These are phyloP conservation scores for Panagrolaimus sp. DNA, from an alignment of 1,140 invertebrate species.

Conservation along the genomic window DNA sequence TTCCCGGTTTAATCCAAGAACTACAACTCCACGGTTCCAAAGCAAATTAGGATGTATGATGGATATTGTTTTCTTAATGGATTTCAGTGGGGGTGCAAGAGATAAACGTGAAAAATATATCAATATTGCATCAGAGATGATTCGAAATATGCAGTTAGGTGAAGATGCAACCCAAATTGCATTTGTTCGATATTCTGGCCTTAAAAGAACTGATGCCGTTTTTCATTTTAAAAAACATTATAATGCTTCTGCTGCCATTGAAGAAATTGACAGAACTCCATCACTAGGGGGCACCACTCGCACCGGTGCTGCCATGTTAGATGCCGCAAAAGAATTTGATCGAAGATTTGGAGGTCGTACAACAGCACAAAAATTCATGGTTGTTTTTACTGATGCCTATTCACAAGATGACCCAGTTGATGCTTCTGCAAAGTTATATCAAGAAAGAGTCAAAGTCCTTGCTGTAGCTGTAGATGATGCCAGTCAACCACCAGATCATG, in stretches of 20 bases:
- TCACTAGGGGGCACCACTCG: neutral
- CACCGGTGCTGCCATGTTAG: neutral
- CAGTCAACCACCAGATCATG: neutral
- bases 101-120: constrained; percentile 7
- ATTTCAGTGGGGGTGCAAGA: constrained; percentile 7
- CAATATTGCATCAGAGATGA: neutral
- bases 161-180: constrained; percentile 1
- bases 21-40: neutral
- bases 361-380: neutral
- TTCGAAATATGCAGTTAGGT: neutral
- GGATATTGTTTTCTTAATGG: neutral
- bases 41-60: neutral
- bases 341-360: neutral
- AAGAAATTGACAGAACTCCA: neutral
- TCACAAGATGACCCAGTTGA: constrained; percentile 3
- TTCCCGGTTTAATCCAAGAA: neutral
- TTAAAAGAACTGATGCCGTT: neutral
- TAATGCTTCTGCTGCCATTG: neutral
- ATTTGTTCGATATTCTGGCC: neutral
- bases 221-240: constrained; percentile 9
- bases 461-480: neutral
- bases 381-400: constrained; percentile 6
- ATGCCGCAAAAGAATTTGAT: neutral
- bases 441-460: neutral
- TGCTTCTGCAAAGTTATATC: neutral